phyloP scores from a whole-genome alignment of 2,888 invertebrate genomes.

The Plusia festucae region DNA sequence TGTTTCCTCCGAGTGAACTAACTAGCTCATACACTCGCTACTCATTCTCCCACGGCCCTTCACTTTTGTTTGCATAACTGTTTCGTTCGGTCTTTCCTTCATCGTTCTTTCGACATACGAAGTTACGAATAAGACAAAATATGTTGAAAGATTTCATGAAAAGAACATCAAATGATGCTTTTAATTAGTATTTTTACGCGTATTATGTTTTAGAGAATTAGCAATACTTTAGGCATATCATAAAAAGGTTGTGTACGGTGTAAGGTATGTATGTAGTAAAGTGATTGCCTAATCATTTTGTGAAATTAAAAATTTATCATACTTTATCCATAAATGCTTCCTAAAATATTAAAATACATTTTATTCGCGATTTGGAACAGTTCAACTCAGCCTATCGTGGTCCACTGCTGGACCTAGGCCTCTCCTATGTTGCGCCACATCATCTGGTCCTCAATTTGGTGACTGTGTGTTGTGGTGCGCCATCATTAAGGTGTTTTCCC shows the following conservation, averaged over 20 bases:
- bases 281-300: not conserved
- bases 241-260: not conserved
- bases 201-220: conserved; percentile 9
- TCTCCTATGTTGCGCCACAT: too few species aligned
- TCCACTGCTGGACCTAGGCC: too few species aligned
- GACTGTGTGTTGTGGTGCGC: too few species aligned
- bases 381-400: too few species aligned
- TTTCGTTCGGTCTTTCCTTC: conserved; percentile 43
- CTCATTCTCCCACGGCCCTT: conserved; percentile 44
- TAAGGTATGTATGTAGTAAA: too few species aligned
- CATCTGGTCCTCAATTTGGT: too few species aligned
- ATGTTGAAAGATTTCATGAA: conserved; percentile 42
- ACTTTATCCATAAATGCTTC: not conserved
- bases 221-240: not conserved
- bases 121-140: conserved; percentile 13
- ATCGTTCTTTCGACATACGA: conserved; percentile 44
- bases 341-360: too few species aligned
- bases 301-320: not conserved
- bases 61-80: conserved; percentile 49
- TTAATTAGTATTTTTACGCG: conserved; percentile 15
- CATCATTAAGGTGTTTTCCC: too few species aligned
- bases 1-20: conserved; percentile 12
- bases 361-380: too few species aligned
- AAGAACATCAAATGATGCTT: conserved; percentile 15
- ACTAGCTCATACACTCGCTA: conserved; percentile 7